Conservation (phyloP, 1,140 invertebrate species). For the Daktulosphaira vitifoliae region DNA sequence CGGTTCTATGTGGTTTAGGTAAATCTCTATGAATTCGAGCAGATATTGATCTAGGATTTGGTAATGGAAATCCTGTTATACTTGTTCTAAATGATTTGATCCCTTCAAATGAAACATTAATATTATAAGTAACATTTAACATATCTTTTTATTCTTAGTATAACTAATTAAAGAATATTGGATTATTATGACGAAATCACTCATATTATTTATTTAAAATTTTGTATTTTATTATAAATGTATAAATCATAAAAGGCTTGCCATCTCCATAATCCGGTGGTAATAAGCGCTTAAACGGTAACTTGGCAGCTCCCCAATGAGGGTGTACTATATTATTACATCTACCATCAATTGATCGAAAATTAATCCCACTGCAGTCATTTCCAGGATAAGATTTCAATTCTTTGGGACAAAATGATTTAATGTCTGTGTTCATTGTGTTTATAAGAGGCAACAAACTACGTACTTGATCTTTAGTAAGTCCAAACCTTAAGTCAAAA, state of each 20-base stretch:
- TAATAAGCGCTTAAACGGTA: conserved; percentile 69
- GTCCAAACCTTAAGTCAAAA: conserved; percentile 57
- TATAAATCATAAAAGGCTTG: no score
- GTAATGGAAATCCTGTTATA: conserved; percentile 43
- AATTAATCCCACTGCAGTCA: conserved; percentile 53
- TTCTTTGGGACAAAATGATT: conserved; percentile 76
- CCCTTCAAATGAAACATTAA: conserved; percentile 34
- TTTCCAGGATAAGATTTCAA: conserved; percentile 62
- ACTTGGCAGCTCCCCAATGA: conserved; percentile 76
- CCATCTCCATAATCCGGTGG: conserved; percentile 73
- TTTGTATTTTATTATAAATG: no score
- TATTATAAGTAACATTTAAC: no score
- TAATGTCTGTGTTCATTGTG: conserved; percentile 74
- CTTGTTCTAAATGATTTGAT: conserved; percentile 40
- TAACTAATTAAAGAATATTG: no score
- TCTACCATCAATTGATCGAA: conserved; percentile 72
- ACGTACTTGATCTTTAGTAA: conserved; percentile 75
- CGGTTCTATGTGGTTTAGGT: conserved; percentile 45
- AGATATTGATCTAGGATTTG: conserved; percentile 46
- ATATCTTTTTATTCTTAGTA: no score
- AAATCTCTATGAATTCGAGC: conserved; percentile 46
- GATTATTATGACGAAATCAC: no score
- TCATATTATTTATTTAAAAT: no score
- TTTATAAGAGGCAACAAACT: conserved; percentile 77
- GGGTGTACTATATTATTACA: conserved; percentile 92